Evolutionary conservation across 1,140 invertebrate genomes (phyloP), one percentile per base, ranked within the genome.

Genomic region (Idris sp.): DNA sequence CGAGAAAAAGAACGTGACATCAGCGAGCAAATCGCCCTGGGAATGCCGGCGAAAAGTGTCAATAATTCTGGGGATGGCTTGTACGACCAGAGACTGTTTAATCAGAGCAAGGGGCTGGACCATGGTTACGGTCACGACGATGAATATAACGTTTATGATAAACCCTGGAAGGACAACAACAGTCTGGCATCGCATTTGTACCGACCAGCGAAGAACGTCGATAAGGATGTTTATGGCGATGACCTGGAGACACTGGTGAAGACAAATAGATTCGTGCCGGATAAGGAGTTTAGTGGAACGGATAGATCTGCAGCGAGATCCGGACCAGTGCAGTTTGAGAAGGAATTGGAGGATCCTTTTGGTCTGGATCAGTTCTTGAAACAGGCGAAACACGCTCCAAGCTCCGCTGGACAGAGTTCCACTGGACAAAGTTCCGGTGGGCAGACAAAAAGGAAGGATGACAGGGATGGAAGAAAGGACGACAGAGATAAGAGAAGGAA

Each of bases 91-190:
- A 88, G 98, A 40, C 88, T 99, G 2, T 99, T 99, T 83, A 98
- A 99, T 81, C 96, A 97, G 71, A 93, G 90, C 28, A 96, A 97
- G 84, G 98, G 98, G 41, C 94, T 99, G 92, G 97, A 97, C 80
- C 95, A 93, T 81, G 98, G 98, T 4, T 99, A 97, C 89, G 97
- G 92, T 2, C 97, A 99, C 80, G 98, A 99, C 79, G 98, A 99
- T 79, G 94, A 94, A 0, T 99, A 99, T 86, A 97, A 95, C 86
- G 97, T 99, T 0, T 99, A 99, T 84, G 97, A 99, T 84, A 97
- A 98, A 86, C 94, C 95, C 0, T 97, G 95, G 95, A 91, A 95
- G 46, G 93, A 95, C 77, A 89, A 92, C 11, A 93, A 93, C 65
- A 92, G 92, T 0, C 89, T 99, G 51, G 96, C 93, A 0, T 91